Evolutionary conservation across 2,797 vertebrate genomes (phyloP).

Genomic region (Notolepis coatsorum): DNA sequence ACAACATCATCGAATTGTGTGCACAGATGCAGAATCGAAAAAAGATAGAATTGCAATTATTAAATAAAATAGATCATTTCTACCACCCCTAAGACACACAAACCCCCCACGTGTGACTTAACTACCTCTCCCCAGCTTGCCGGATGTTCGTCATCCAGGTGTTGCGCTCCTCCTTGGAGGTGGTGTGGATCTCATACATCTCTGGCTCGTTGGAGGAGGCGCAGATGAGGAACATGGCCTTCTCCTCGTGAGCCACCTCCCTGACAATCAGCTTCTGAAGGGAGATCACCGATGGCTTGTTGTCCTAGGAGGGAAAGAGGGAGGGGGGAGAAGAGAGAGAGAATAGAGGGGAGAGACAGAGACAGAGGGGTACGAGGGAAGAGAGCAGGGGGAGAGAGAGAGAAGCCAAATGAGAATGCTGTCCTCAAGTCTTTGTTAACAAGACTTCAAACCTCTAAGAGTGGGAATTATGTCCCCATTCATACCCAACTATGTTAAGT

Average conservation of each 20-base stretch:
- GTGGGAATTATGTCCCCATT: background rate
- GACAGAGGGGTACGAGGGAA: background rate
- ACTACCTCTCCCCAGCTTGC: slow-evolving; percentile 87
- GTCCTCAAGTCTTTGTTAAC: background rate
- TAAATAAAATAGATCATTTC: too few relatives aligned
- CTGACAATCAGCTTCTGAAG: slow-evolving; percentile 92
- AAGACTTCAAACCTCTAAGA: background rate
- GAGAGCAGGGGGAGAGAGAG: background rate
- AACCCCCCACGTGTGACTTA: too few relatives aligned
- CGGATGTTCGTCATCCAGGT: slow-evolving; percentile 88
- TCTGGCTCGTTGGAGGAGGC: slow-evolving; percentile 84
- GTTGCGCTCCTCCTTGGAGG: slow-evolving; percentile 87
- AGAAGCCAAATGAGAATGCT: background rate
- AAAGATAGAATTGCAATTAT: too few relatives aligned
- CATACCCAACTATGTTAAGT: background rate
- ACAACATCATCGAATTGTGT: background rate
- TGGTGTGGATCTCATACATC: slow-evolving; percentile 92
- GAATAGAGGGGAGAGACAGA: background rate
- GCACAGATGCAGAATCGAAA: too few relatives aligned
- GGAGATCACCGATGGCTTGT: slow-evolving; percentile 88
- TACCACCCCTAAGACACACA: too few relatives aligned
- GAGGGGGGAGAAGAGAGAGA: background rate
- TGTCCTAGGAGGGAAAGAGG: slow-evolving; percentile 80
- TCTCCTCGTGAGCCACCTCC: slow-evolving; percentile 91
- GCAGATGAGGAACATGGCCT: slow-evolving; percentile 92